Evolutionary conservation across 1,140 invertebrate species (phyloP), one percentile per base, ranked within the genome.

Genomic region (Apis cerana): DNA sequence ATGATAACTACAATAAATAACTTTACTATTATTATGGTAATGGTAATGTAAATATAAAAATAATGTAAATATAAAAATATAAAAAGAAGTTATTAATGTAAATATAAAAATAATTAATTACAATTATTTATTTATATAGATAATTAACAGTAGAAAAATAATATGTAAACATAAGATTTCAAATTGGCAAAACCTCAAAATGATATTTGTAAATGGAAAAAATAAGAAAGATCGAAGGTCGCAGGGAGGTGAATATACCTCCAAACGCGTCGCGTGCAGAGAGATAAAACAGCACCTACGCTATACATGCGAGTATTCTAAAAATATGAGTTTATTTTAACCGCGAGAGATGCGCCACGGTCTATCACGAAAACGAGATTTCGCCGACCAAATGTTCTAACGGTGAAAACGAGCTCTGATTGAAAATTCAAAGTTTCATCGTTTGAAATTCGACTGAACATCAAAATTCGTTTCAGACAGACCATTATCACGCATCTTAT

Each of bases 301-400:
- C 75, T 81, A 87, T 86, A 86, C 61, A 74, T 59, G 65, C 71
- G 48, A 71, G 59, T 62, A 81, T 83, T 87, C 84, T 86, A 83
- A 87, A 86, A 87, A 87, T 83, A 83, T 61, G 74, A 43, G 85
- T 80, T 78, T 85, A 86, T 86, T 86, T 86, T 85, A 86, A 61
- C 74, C 59, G 27, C 54, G 0, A 74, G 54, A 56, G 67, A 69
- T 50, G 65, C 76, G 33, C 67, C 65, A 61, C 43, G 54, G n/a
- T 78, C 64, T 79, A 70, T 79, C 78, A 83, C 84, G 77, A 80
- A 72, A 85, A 84, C 70, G 64, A 80, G 27, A 84, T 52, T 43
- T 27, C 58, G 23, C 19, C 61, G 21, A 23, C 52, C 27, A 48
- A 65, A 58, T 11, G 21, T 67, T n/a, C 62, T 17, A 67, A 50